Evolutionary conservation across 2,888 invertebrate species (phyloP).

Genomic region (Drosophila nigritarsus): DNA sequence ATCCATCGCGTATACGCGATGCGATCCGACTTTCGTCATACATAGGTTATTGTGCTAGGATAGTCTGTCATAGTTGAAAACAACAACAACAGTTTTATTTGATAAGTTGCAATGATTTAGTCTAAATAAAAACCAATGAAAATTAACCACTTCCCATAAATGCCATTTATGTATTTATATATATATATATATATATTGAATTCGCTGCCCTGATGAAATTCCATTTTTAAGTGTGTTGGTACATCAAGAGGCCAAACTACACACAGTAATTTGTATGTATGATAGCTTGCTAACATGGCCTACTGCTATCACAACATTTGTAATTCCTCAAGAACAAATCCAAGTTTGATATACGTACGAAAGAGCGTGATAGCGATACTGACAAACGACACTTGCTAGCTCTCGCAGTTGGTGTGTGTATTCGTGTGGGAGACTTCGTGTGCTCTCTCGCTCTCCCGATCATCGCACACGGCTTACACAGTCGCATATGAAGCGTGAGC

Average conservation of each 20-base stretch:
- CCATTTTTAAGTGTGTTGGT: constrained; percentile 53
- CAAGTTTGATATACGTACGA: constrained; percentile 2
- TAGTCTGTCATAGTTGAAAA: not conserved
- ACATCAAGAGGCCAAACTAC: constrained; percentile 32
- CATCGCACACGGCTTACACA: constrained; percentile 9
- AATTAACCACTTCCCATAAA: not conserved
- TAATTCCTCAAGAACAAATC: constrained; percentile 46
- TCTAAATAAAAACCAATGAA: not conserved
- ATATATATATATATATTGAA: not conserved
- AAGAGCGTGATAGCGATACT: constrained; percentile 42
- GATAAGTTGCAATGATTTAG: not conserved
- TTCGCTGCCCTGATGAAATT: constrained; percentile 63
- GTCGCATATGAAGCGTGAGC: constrained; percentile 7
- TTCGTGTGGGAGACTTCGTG: constrained; percentile 17
- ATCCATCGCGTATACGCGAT: constrained; percentile 48
- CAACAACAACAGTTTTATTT: not conserved
- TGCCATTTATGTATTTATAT: not conserved
- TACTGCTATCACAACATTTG: constrained; percentile 41
- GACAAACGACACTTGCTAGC: constrained; percentile 45
- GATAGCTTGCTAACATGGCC: constrained; percentile 27
- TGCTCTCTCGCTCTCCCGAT: constrained; percentile 21
- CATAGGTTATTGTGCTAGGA: not conserved
- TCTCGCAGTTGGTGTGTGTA: constrained; percentile 28
- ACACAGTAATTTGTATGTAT: constrained; percentile 25
- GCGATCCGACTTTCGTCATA: not conserved